phyloP scores from a whole-genome alignment of 2,888 invertebrate genomes.

The Pyrgus malvae region DNA sequence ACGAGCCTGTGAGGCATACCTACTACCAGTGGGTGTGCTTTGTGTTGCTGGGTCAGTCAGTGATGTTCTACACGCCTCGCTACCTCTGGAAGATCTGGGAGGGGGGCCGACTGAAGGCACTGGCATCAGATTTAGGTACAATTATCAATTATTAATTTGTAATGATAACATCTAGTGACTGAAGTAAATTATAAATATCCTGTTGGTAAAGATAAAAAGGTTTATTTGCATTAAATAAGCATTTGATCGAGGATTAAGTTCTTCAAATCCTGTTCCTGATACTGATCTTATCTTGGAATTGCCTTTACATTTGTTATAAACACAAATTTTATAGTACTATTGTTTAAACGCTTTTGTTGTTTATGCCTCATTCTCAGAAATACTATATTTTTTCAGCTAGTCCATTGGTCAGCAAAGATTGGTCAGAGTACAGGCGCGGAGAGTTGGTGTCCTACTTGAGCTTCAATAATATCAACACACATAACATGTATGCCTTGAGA shows the following conservation, averaged over 20 bases:
- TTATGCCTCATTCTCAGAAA: background rate
- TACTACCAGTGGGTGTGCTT: conserved; percentile 90
- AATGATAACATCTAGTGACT: no score
- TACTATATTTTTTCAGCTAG: conserved; percentile 54
- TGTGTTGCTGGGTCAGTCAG: conserved; percentile 84
- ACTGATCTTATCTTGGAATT: no score
- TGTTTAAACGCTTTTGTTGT: background rate
- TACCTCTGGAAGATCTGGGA: conserved; percentile 89
- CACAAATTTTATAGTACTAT: no score
- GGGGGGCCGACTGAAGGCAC: conserved; percentile 82
- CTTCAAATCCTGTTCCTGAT: no score
- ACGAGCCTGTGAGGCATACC: conserved; percentile 79
- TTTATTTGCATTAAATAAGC: no score
- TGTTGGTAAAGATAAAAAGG: no score
- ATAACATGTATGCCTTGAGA: conserved; percentile 84
- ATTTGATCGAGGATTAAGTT: no score
- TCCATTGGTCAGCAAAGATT: conserved; percentile 79
- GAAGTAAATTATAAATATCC: no score
- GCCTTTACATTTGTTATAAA: background rate
- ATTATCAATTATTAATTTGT: background rate
- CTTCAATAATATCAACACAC: conserved; percentile 77
- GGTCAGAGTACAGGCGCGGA: conserved; percentile 77
- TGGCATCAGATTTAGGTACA: conserved; percentile 82
- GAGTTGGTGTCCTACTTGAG: conserved; percentile 82
- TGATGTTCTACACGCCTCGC: conserved; percentile 86